A percentile compares a stretch with the other conserved stretches of the same genome.
Conservation (phyloP, 2,113 vertebrate species). For the Pandion haliaetus region DNA sequence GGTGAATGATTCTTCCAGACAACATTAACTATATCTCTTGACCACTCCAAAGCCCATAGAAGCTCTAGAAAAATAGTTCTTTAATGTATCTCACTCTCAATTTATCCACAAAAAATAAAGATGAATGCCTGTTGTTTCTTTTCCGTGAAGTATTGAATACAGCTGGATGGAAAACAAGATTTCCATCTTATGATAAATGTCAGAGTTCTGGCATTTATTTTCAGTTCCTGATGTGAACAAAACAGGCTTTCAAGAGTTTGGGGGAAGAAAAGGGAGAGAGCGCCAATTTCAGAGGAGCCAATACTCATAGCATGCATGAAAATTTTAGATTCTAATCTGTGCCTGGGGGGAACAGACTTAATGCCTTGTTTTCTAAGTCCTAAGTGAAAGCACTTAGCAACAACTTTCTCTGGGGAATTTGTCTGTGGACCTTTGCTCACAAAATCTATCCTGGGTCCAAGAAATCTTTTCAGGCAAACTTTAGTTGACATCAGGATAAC, state of each 20-base stretch:
- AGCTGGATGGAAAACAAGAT: neutral
- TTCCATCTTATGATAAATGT: slow-evolving; percentile 26
- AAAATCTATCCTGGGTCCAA: neutral
- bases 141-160: neutral
- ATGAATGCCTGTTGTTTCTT: slow-evolving; percentile 1
- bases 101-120: slow-evolving; percentile 1
- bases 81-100: neutral
- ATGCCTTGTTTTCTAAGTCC: neutral
- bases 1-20: neutral
- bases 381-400: neutral
- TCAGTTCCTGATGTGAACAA: neutral
- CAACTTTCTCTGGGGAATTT: neutral
- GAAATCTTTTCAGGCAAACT: neutral
- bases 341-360: neutral
- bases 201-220: neutral
- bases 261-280: neutral
- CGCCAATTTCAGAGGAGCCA: neutral
- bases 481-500: neutral
- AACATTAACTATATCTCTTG: neutral
- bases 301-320: neutral
- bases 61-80: neutral
- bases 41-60: neutral
- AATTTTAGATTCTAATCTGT: neutral
- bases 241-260: neutral
- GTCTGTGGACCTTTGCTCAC: neutral